Conservation (phyloP, 2,888 invertebrate species). For the Watsonalla cultraria region DNA sequence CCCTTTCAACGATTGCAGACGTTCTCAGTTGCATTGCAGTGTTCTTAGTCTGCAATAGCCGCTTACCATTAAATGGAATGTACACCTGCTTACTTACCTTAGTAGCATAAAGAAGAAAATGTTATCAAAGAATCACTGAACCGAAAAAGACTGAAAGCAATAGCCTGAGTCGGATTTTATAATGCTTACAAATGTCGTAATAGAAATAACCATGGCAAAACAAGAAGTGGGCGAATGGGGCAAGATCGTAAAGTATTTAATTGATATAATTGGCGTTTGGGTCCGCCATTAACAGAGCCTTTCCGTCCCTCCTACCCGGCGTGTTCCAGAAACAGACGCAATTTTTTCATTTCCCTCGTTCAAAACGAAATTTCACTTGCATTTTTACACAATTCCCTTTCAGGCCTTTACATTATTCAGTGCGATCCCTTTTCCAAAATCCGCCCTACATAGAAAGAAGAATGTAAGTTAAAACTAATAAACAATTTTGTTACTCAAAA, state of each 20-base stretch:
- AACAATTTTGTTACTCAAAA: neutral
- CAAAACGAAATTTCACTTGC: constrained; percentile 51
- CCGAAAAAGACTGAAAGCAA: too few species aligned
- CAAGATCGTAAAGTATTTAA: constrained; percentile 65
- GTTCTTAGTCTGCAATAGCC: too few species aligned
- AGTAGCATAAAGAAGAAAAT: too few species aligned
- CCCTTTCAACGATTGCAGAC: too few species aligned
- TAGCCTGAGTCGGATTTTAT: neutral
- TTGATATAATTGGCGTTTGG: constrained; percentile 73
- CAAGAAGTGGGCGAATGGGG: constrained; percentile 28
- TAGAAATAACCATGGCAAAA: constrained; percentile 6
- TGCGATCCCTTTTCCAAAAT: constrained; percentile 52
- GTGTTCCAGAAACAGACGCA: constrained; percentile 49
- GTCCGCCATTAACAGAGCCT: constrained; percentile 59
- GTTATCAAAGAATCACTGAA: too few species aligned
- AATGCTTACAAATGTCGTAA: neutral
- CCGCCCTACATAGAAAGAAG: constrained; percentile 40
- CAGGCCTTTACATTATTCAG: constrained; percentile 65
- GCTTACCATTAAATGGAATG: too few species aligned
- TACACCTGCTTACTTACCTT: too few species aligned
- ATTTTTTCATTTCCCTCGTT: constrained; percentile 46
- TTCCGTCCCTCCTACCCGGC: constrained; percentile 36
- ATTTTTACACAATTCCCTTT: constrained; percentile 57
- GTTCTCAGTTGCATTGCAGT: too few species aligned
- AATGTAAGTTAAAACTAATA: constrained; percentile 4